phyloP scores from a whole-genome alignment of 2,113 vertebrate genomes.

The Paracyprichromis sp. region DNA sequence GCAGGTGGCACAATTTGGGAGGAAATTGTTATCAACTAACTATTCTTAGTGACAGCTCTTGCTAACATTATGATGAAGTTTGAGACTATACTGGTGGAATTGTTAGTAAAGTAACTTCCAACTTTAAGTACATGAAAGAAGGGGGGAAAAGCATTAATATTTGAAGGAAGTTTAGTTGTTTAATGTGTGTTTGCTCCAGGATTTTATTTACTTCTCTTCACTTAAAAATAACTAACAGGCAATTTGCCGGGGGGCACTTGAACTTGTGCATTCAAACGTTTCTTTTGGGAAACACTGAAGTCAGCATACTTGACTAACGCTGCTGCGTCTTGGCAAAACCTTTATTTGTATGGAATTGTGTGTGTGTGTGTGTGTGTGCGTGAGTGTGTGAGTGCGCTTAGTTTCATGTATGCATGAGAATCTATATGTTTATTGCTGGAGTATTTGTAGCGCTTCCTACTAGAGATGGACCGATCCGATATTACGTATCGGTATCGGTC shows the following conservation, averaged over 20 bases:
- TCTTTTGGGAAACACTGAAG: neutral
- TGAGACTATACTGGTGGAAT: neutral
- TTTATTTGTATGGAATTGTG: neutral
- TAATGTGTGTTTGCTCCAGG: neutral
- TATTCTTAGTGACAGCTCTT: neutral
- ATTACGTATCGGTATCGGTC: no score
- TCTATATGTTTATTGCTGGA: neutral
- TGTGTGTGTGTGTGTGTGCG: neutral
- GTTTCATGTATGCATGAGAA: neutral
- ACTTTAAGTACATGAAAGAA: neutral
- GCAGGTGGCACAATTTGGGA: neutral
- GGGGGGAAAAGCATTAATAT: rapidly evolving
- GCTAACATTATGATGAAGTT: neutral
- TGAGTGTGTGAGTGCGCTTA: neutral
- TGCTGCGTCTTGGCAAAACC: neutral
- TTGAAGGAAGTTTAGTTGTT: neutral
- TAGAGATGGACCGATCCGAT: neutral
- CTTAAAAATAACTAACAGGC: neutral
- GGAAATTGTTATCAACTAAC: neutral
- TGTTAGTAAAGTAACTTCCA: neutral
- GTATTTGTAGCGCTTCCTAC: conserved; percentile 27
- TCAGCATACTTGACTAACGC: neutral
- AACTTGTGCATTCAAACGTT: neutral
- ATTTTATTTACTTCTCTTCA: neutral
- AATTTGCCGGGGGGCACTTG: neutral